Evolutionary conservation across 1,140 invertebrate species (phyloP), one percentile per base, ranked within the genome.

Genomic region (Anthonomus grandis): DNA sequence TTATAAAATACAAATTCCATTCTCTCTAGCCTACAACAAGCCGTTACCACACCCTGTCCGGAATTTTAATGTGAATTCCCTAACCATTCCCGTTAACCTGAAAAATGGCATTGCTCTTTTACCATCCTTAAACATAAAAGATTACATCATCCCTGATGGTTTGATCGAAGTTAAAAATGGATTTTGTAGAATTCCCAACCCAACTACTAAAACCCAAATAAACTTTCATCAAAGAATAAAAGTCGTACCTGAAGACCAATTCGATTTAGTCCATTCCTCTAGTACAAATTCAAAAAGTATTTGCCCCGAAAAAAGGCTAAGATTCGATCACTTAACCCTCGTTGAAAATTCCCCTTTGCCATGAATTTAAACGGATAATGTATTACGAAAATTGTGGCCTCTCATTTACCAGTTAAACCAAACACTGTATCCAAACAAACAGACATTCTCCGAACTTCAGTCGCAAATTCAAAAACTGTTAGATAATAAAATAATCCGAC

Each of bases 401-500:
- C 9, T 24, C 63, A 64, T 44, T 59, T 65, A 1, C 37, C 62
- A 18, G 13, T 55, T 19, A 59, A 64, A 42, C 63, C 56, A 60
- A n/a, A 31, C 27, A 31, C n/a, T 31, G 27, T 31, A 31, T n/a
- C 27, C 6, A 31, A n/a, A n/a, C 6, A 8, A n/a, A 31, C 6
- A 31, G 27, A 31, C 27, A n/a, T 8, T 8, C 27, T 8, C 46
- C 31, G 68, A 68, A 64, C 50, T 71, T 34, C 27, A 58, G 2
- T 50, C 46, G 1, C 64, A 69, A 60, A 64, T 69, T 17, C 23
- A 58, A 50, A 62, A 64, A 54, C 51, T 68, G 25, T 41, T 66
- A 24, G 39, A 63, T 9, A 45, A 68, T 27, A 36, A 50, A 12
- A 67, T 71, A 25, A 70, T 72, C 2, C n/a, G 65, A 64, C 72